Evolutionary conservation across 2,888 invertebrate species (phyloP).

Genomic region (Ormyrus thymus): DNA sequence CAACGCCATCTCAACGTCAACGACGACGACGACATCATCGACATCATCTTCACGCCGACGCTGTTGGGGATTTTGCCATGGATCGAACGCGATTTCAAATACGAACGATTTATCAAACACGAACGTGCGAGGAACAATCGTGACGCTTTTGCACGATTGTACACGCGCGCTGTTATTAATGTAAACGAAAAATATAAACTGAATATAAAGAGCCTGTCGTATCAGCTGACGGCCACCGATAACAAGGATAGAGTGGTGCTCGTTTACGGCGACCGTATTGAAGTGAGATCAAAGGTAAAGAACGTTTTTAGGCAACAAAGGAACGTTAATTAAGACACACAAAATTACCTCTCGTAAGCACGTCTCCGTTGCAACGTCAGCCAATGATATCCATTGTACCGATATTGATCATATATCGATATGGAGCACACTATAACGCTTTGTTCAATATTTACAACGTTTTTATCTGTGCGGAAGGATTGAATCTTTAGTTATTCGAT

Average conservation of each 20-base stretch:
- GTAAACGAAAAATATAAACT: slow-evolving; percentile 8
- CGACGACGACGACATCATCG: slow-evolving; percentile 45
- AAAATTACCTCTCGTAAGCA: slow-evolving; percentile 29
- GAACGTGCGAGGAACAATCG: too few species aligned
- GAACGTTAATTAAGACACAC: slow-evolving; percentile 17
- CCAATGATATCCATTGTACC: slow-evolving; percentile 24
- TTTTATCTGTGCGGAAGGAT: slow-evolving; percentile 24
- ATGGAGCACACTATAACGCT: slow-evolving; percentile 32
- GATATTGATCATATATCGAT: slow-evolving; percentile 39
- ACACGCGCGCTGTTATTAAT: too few species aligned
- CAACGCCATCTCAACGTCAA: slow-evolving; percentile 31
- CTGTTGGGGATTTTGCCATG: not conserved
- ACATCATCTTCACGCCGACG: slow-evolving; percentile 29
- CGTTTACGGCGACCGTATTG: slow-evolving; percentile 77
- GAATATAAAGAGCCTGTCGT: slow-evolving; percentile 72
- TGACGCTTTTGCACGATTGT: too few species aligned
- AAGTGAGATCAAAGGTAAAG: slow-evolving; percentile 76
- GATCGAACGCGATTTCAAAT: slow-evolving; percentile 12
- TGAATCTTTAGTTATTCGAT: slow-evolving; percentile 23
- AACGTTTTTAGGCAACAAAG: slow-evolving; percentile 53
- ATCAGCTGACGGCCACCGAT: slow-evolving; percentile 75
- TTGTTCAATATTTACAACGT: slow-evolving; percentile 24
- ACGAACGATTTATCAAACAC: not conserved
- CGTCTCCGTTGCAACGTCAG: slow-evolving; percentile 43
- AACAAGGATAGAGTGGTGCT: slow-evolving; percentile 77